Conservation (phyloP, 35 echinoderm and acorn worm species). For the Apostichopus californicus region DNA sequence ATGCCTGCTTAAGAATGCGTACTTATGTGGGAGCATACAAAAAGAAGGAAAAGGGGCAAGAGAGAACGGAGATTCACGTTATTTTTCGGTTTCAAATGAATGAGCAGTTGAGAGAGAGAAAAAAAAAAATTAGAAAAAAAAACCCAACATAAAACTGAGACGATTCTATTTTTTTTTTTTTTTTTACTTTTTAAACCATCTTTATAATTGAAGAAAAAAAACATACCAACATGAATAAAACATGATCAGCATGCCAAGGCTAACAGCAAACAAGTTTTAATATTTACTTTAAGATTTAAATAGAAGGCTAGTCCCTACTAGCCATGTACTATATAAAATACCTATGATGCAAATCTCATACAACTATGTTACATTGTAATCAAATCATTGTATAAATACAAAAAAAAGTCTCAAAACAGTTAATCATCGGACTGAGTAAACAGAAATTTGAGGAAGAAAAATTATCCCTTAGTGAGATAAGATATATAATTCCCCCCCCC, state of each 20-base stretch:
- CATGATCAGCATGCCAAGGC: background rate
- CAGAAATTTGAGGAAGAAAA: no score
- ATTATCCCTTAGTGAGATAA: no score
- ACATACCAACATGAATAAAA: background rate
- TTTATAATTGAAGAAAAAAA: background rate
- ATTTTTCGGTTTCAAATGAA: constrained; percentile 29
- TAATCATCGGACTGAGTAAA: no score
- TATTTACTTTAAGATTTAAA: no score
- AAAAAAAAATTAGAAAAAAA: background rate
- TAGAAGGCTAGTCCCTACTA: no score
- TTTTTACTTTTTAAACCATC: background rate
- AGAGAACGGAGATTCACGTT: constrained; percentile 50
- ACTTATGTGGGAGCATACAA: constrained; percentile 54
- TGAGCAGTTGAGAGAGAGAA: constrained; percentile 13
- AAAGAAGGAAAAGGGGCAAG: constrained; percentile 58
- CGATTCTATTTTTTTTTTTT: no score
- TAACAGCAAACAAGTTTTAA: background rate
- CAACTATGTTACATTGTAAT: no score
- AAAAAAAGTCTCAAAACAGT: no score
- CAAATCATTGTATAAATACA: no score
- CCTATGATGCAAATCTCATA: no score
- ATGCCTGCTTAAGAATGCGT: constrained; percentile 66
- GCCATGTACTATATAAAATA: no score
- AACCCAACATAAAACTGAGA: background rate
- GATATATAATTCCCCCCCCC: no score